These are phyloP conservation scores for Nycticryphes semicollaris DNA, from an alignment of 2,113 vertebrate genomes.

Conservation along the genomic window DNA sequence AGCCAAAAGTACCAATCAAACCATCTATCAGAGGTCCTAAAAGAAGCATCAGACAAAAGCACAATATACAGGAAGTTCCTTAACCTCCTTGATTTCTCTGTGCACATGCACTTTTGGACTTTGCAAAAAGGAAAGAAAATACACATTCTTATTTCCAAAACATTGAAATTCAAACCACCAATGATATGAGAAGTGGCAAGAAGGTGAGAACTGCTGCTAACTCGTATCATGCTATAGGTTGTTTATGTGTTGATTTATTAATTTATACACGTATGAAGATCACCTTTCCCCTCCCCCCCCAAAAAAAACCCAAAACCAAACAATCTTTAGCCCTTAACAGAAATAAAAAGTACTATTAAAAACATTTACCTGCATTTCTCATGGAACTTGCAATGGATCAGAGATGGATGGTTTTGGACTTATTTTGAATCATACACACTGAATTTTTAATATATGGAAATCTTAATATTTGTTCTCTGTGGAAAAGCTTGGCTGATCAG, in stretches of 20 bases:
- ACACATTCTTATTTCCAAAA: neutral
- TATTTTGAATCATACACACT: neutral
- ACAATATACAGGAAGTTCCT: neutral
- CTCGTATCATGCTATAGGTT: neutral
- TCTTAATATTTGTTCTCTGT: neutral
- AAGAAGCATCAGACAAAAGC: neutral
- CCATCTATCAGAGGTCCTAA: neutral
- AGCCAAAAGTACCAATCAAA: neutral
- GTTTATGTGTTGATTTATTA: neutral
- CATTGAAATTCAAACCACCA: neutral
- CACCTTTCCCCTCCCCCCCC: neutral
- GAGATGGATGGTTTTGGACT: neutral
- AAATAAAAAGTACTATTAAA: neutral
- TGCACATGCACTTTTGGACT: neutral
- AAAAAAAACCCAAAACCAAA: neutral
- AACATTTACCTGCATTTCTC: neutral
- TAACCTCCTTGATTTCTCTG: neutral
- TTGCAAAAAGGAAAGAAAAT: neutral
- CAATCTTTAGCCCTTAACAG: neutral
- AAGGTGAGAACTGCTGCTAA: neutral
- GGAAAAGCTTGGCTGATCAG: neutral
- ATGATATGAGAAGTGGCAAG: neutral
- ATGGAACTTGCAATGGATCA: neutral
- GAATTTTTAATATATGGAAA: constrained; percentile 7
- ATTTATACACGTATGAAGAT: neutral